Evolutionary conservation across 1,140 invertebrate genomes (phyloP).

Genomic region (Zaprionus africanus): DNA sequence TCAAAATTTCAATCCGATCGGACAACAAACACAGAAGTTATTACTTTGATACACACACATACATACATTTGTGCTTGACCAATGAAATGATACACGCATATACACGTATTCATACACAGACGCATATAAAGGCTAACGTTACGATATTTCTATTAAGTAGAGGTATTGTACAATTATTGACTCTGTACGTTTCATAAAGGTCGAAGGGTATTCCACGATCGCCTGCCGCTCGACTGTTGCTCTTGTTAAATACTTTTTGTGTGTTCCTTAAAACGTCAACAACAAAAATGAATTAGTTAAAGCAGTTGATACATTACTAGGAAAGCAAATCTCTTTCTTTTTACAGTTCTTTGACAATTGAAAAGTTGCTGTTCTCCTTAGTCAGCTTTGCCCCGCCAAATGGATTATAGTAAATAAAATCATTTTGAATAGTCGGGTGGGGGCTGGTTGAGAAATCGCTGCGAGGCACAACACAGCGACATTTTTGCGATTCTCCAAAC

Average conservation of each 20-base stretch:
- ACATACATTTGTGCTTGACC: no score
- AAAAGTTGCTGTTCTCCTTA: constrained; percentile 32
- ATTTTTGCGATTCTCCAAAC: constrained; percentile 19
- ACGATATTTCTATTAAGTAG: no score
- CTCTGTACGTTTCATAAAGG: no score
- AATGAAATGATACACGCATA: no score
- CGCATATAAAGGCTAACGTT: no score
- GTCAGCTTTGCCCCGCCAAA: constrained; percentile 16
- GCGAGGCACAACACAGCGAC: constrained; percentile 20
- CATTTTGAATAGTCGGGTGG: constrained; percentile 48
- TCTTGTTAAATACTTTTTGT: background rate
- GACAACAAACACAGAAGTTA: no score
- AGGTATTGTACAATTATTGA: no score
- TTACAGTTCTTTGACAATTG: constrained; percentile 28
- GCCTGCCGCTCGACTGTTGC: no score
- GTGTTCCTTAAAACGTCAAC: constrained; percentile 22
- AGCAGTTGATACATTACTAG: constrained; percentile 60
- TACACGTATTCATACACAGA: no score
- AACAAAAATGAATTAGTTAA: constrained; percentile 69
- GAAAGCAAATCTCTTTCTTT: constrained; percentile 14
- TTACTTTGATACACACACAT: no score
- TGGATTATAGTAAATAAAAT: constrained; percentile 37
- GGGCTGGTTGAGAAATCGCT: constrained; percentile 24
- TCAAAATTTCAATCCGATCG: no score
- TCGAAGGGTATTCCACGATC: no score